Evolutionary conservation across 2,888 invertebrate genomes (phyloP).

Genomic region (Lasiommata megera): DNA sequence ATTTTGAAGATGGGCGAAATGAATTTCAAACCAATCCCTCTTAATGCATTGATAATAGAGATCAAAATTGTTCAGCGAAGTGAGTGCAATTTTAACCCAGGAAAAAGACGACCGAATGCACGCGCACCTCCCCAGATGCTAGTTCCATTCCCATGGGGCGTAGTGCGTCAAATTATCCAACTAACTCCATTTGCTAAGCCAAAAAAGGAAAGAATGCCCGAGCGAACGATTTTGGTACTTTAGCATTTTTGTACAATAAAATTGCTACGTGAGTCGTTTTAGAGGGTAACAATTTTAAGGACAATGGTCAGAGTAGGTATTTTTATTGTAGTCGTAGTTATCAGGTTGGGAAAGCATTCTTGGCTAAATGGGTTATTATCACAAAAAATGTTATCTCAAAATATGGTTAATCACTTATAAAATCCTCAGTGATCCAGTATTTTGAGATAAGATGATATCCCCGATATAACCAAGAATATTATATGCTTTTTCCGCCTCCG

Average conservation of each 20-base stretch:
- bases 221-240: slow-evolving; percentile 35
- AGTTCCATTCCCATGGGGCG: slow-evolving; percentile 54
- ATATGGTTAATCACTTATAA: too few relatives aligned
- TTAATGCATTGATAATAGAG: background rate
- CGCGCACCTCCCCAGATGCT: slow-evolving; percentile 50
- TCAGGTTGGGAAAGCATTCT: too few relatives aligned
- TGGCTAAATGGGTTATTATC: too few relatives aligned
- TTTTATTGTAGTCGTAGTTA: background rate
- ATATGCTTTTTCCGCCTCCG: too few relatives aligned
- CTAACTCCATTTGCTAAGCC: slow-evolving; percentile 67
- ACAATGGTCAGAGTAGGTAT: background rate
- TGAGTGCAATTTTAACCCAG: slow-evolving; percentile 11
- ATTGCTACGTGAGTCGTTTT: slow-evolving; percentile 24
- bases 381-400: too few relatives aligned
- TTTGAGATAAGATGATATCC: too few relatives aligned
- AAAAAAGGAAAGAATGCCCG: slow-evolving; percentile 41
- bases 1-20: slow-evolving; percentile 35
- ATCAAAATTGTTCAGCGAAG: slow-evolving; percentile 9
- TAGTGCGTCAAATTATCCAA: slow-evolving; percentile 62
- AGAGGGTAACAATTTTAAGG: background rate
- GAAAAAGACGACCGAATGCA: slow-evolving; percentile 32
- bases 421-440: too few relatives aligned
- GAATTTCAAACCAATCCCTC: background rate
- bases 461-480: too few relatives aligned
- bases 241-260: slow-evolving; percentile 24